phyloP scores from a whole-genome alignment of 2,113 vertebrate genomes.

The Carassius carassius region DNA sequence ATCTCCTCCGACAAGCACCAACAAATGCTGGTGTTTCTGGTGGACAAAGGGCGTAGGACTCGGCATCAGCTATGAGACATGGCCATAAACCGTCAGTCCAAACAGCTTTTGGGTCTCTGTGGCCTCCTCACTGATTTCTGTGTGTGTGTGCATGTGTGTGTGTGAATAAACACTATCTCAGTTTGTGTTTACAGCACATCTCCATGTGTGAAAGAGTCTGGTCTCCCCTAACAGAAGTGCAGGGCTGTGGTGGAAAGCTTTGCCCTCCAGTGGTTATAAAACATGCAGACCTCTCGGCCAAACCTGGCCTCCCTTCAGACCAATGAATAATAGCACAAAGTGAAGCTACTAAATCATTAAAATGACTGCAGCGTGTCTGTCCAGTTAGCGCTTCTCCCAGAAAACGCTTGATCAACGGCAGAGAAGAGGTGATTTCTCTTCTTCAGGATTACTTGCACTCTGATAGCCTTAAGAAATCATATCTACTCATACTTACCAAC shows the following conservation, averaged over 20 bases:
- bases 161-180: constrained; percentile 14
- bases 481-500: background rate
- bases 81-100: background rate
- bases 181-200: constrained; percentile 51
- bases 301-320: constrained; percentile 68
- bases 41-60: background rate
- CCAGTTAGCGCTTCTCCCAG: constrained; percentile 60
- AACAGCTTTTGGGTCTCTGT: background rate
- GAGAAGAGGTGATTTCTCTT: no score
- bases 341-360: constrained; percentile 74
- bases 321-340: constrained; percentile 79
- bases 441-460: constrained; percentile 16
- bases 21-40: background rate
- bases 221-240: constrained; percentile 38
- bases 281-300: constrained; percentile 71
- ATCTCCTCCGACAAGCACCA: background rate
- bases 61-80: background rate
- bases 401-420: constrained; percentile 67
- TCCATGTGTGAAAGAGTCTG: constrained; percentile 37
- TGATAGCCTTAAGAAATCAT: constrained; percentile 8
- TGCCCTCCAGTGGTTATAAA: constrained; percentile 75
- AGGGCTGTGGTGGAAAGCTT: constrained; percentile 48
- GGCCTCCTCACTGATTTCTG: background rate
- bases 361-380: constrained; percentile 66
- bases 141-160: constrained; percentile 30